Percentiles rank a stretch among this genome's conserved stretches.
phyloP scores from a whole-genome alignment of 2,888 invertebrate species.

The Oscheius sp. region DNA sequence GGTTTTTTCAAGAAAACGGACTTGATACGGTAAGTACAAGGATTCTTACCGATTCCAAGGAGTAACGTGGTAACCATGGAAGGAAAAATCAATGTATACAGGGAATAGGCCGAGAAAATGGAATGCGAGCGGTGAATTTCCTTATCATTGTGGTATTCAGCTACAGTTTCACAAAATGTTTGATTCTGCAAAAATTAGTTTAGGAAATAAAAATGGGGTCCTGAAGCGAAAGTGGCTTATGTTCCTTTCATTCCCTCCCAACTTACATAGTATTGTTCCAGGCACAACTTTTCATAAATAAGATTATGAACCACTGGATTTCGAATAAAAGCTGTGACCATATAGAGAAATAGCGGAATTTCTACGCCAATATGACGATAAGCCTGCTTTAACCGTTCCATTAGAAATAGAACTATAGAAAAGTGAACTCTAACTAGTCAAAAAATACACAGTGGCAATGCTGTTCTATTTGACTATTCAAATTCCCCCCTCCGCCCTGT shows the following conservation, averaged over 20 bases:
- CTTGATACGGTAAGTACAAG: too few species aligned
- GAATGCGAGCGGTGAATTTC: conserved; percentile 73
- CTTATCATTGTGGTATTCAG: conserved; percentile 62
- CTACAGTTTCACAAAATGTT: conserved; percentile 55
- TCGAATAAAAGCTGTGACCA: conserved; percentile 71
- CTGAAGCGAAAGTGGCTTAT: too few species aligned
- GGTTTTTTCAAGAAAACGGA: too few species aligned
- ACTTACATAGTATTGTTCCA: conserved; percentile 47
- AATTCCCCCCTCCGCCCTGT: too few species aligned
- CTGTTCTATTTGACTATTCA: too few species aligned
- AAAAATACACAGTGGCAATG: too few species aligned
- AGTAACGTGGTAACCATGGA: conserved; percentile 72
- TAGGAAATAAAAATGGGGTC: too few species aligned
- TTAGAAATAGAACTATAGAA: background rate
- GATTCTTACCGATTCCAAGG: conserved; percentile 71
- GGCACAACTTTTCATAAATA: conserved; percentile 73
- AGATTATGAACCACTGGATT: conserved; percentile 73
- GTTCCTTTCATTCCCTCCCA: too few species aligned
- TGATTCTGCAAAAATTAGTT: conserved; percentile 41
- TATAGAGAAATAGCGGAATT: conserved; percentile 74
- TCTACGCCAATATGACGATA: conserved; percentile 64
- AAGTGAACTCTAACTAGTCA: too few species aligned
- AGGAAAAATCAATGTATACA: conserved; percentile 72
- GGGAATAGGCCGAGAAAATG: conserved; percentile 72
- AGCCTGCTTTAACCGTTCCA: background rate